Evolutionary conservation across 2,888 invertebrate genomes (phyloP).

Genomic region (Andricus curvator): DNA sequence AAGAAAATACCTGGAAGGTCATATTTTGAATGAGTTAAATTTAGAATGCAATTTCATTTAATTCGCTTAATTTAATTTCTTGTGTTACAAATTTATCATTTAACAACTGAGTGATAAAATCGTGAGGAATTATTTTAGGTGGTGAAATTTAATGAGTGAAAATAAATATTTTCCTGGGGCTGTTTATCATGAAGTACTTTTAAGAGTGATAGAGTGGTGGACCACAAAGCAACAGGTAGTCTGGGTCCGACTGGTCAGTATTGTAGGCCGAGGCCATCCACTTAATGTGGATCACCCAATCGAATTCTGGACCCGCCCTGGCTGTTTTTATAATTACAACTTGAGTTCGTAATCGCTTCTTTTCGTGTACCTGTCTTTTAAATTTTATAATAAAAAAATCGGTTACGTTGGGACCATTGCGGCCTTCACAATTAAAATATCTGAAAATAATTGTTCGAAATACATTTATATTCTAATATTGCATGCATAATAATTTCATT

Average conservation of each 20-base stretch:
- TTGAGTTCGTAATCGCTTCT: slow-evolving; percentile 1
- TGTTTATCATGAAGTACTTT: background rate
- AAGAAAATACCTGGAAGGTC: background rate
- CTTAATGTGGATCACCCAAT: slow-evolving; percentile 19
- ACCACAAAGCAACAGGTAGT: slow-evolving; percentile 1
- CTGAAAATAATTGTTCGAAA: no score
- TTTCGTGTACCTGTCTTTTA: background rate
- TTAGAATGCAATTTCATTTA: background rate
- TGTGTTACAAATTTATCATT: background rate
- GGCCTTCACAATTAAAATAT: no score
- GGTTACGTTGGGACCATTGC: no score
- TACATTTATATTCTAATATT: background rate
- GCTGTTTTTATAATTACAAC: background rate
- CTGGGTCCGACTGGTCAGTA: slow-evolving; percentile 6
- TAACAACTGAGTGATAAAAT: background rate
- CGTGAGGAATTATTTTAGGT: background rate
- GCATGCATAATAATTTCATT: background rate
- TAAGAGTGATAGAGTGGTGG: background rate
- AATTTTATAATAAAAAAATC: no score
- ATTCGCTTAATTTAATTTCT: slow-evolving; percentile 13
- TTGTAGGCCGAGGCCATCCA: slow-evolving; percentile 37
- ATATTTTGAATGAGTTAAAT: background rate
- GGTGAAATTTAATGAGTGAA: background rate
- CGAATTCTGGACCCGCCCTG: slow-evolving; percentile 12
- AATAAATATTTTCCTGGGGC: background rate